Evolutionary conservation across 2,113 vertebrate genomes (phyloP).

Genomic region (Gorsachius goisagi): DNA sequence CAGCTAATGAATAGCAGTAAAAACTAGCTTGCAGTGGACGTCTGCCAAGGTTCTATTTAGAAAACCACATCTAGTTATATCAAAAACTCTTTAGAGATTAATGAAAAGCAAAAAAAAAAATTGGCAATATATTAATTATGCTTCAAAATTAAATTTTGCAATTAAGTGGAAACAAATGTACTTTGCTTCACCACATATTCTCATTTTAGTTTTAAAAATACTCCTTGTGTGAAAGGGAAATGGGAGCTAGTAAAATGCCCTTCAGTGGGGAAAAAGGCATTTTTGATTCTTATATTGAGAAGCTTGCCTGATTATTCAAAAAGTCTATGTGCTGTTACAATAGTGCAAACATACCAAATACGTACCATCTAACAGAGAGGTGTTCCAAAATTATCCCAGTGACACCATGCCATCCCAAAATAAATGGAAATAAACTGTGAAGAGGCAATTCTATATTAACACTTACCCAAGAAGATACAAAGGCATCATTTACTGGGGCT

Average conservation of each 20-base stretch:
- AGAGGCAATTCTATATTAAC: background rate
- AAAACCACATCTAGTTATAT: slow-evolving; percentile 42
- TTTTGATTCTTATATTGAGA: background rate
- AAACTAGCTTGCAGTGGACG: slow-evolving; percentile 36
- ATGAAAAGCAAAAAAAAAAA: slow-evolving; percentile 1
- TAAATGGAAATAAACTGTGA: background rate
- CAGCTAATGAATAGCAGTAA: slow-evolving; percentile 54
- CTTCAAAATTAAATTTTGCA: background rate
- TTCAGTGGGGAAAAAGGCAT: no score
- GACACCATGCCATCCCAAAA: background rate
- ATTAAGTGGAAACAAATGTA: background rate
- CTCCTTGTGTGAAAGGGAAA: background rate
- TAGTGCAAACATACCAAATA: background rate
- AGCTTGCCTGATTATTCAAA: background rate
- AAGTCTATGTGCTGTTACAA: background rate
- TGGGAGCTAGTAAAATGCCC: background rate
- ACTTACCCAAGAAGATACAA: background rate
- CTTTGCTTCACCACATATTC: background rate
- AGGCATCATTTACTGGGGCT: background rate
- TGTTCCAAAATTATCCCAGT: background rate
- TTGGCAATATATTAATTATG: slow-evolving; percentile 8
- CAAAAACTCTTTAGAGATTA: slow-evolving; percentile 44
- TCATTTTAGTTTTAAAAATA: background rate
- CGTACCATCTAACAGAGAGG: background rate
- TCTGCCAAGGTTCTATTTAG: slow-evolving; percentile 48